phyloP scores from a whole-genome alignment of 2,888 invertebrate genomes.

The Dynastes maya region DNA sequence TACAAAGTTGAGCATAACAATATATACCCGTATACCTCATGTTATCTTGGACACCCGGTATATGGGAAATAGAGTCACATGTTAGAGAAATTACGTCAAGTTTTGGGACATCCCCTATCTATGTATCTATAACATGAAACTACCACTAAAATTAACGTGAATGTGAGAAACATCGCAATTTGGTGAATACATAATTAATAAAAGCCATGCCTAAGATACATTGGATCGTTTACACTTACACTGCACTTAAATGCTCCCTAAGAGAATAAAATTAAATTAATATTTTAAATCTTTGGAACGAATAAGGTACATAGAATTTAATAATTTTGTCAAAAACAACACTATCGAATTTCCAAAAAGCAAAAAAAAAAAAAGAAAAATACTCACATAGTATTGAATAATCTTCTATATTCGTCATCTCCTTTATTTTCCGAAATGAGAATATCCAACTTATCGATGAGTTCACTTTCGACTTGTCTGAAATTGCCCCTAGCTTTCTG shows the following conservation, averaged over 20 bases:
- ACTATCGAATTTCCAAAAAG: neutral
- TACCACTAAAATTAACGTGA: no score
- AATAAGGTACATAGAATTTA: no score
- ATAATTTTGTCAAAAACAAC: neutral
- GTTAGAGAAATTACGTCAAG: no score
- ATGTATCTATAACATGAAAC: neutral
- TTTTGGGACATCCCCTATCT: no score
- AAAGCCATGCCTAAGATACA: slow-evolving; percentile 33
- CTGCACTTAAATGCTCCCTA: slow-evolving; percentile 93
- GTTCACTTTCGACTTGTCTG: slow-evolving; percentile 91
- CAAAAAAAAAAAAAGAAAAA: slow-evolving; percentile 1
- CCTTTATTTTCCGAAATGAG: slow-evolving; percentile 95
- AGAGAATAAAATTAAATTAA: slow-evolving; percentile 50
- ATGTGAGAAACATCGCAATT: neutral
- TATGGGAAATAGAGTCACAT: no score
- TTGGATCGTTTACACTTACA: slow-evolving; percentile 79
- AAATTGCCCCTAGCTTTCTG: slow-evolving; percentile 88
- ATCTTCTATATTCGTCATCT: slow-evolving; percentile 91
- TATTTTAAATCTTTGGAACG: slow-evolving; percentile 4
- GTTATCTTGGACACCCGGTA: no score
- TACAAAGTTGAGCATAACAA: no score
- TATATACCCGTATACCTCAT: no score
- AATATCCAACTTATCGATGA: slow-evolving; percentile 95
- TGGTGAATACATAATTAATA: slow-evolving; percentile 10
- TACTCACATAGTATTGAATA: slow-evolving; percentile 97